phyloP scores from a whole-genome alignment of 2,797 vertebrate genomes.

The Chaenodraco wilsoni region DNA sequence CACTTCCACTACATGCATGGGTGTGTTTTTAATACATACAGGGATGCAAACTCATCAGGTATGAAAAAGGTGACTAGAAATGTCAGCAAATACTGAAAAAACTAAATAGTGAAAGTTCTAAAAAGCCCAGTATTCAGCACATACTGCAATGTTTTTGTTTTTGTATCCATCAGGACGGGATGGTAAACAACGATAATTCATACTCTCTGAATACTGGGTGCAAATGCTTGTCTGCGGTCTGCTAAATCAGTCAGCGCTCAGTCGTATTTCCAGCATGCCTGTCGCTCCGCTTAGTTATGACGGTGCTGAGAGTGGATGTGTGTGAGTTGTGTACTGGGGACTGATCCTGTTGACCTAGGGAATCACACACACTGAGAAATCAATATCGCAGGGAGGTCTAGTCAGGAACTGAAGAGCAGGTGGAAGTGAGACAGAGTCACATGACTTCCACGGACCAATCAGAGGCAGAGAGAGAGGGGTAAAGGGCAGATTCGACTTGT shows the following conservation, averaged over 20 bases:
- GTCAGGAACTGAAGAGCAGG: slow-evolving; percentile 47
- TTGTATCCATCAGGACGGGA: slow-evolving; percentile 12
- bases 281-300: slow-evolving; percentile 23
- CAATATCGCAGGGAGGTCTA: slow-evolving; percentile 62
- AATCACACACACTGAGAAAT: slow-evolving; percentile 70
- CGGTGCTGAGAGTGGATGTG: background rate
- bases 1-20: background rate
- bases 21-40: too few relatives aligned
- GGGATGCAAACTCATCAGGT: too few relatives aligned
- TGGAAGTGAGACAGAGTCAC: slow-evolving; percentile 29
- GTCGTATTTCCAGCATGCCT: slow-evolving; percentile 27
- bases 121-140: background rate
- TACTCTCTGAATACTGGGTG: slow-evolving; percentile 8
- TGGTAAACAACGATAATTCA: slow-evolving; percentile 22
- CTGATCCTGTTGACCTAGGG: slow-evolving; percentile 64
- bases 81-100: too few relatives aligned
- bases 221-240: background rate
- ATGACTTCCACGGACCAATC: slow-evolving; percentile 32
- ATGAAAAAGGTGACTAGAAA: too few relatives aligned
- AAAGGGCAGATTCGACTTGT: slow-evolving; percentile 33
- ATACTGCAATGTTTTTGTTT: background rate
- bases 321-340: slow-evolving; percentile 55
- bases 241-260: background rate
- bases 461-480: background rate
- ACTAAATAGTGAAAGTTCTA: background rate